Base-by-base conservation (phyloP, 2,888 invertebrate species). In the Chalcis sispes region DNA sequence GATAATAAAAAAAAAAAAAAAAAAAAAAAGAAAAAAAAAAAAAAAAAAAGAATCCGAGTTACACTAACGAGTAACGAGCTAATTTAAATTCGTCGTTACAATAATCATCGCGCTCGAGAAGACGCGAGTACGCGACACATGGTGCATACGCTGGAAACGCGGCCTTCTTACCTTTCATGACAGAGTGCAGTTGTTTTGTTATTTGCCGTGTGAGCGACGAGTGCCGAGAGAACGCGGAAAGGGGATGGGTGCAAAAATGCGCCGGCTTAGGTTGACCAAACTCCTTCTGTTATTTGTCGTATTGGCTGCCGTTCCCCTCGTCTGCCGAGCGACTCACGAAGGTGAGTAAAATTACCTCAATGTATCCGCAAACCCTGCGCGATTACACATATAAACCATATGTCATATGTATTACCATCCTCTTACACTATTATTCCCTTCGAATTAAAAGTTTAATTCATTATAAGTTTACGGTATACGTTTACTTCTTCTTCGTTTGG, bases 181-280 rank as follows among this genome's bases (percentile, higher is more conserved):
- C 67, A 71, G 64, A 40, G 75, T 69, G 50, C 40, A 52, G 25
- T 58, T 58, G 36, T 64, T 58, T 25, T 23, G 72, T 66, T 66
- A 32, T 40, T 50, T 1, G 42, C n/a, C 50, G 29, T 13, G 59
- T 40, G n/a, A 50, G 48, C 3, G 15, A 8, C 23, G 32, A 61
- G 40, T 73, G 54, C 69, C 25, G 61, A 48, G 42, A 27, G 25
- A n/a, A n/a, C 27, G 15, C 18, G 13, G 23, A 56, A 13, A 32
- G 20, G 50, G 15, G 40, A 77, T 58, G 80, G 82, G 71, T 71
- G 78, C 77, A 77, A 81, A 83, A 56, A 84, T 83, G 84, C 84
- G 84, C 84, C 81, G 82, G 75, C 81, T 83, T 56, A 81, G 82
- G 83, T 82, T 84, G 80, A 84, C 84, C 46, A 83, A 83, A 71